Conservation (phyloP, 2,888 invertebrate species). For the Rhaphigaster nebulosa region DNA sequence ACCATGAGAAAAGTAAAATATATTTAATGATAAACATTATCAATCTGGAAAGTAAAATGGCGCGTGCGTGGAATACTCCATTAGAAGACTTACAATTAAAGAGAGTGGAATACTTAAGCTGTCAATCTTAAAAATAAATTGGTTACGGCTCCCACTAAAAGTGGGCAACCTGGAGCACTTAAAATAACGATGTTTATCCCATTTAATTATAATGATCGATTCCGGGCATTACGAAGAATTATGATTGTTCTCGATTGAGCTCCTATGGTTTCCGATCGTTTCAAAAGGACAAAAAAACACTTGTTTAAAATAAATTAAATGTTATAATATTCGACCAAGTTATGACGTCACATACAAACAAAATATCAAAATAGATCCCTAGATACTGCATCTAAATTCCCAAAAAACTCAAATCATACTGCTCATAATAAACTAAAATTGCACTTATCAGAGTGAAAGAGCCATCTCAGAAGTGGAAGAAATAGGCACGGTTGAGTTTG, state of each 20-base stretch:
- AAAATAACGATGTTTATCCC: constrained; percentile 29
- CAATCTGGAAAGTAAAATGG: neutral
- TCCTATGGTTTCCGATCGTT: neutral
- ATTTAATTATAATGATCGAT: constrained; percentile 32
- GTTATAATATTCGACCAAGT: too few species aligned
- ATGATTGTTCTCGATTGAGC: neutral
- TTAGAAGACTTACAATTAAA: constrained; percentile 19
- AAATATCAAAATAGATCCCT: too few species aligned
- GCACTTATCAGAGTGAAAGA: too few species aligned
- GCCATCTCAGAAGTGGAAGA: too few species aligned
- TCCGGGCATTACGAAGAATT: neutral
- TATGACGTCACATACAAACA: too few species aligned
- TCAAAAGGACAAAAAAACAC: too few species aligned
- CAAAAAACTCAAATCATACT: too few species aligned
- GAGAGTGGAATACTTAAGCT: constrained; percentile 44
- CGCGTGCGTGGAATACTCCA: neutral
- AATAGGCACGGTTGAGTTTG: too few species aligned
- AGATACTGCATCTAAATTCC: too few species aligned
- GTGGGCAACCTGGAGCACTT: constrained; percentile 6
- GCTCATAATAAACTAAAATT: too few species aligned
- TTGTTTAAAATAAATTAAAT: too few species aligned
- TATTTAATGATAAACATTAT: neutral
- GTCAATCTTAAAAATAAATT: constrained; percentile 15
- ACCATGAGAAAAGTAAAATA: too few species aligned
- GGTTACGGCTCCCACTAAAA: neutral